Conservation (phyloP, 2,113 vertebrate genomes). For the Cebidichthys violaceus region DNA sequence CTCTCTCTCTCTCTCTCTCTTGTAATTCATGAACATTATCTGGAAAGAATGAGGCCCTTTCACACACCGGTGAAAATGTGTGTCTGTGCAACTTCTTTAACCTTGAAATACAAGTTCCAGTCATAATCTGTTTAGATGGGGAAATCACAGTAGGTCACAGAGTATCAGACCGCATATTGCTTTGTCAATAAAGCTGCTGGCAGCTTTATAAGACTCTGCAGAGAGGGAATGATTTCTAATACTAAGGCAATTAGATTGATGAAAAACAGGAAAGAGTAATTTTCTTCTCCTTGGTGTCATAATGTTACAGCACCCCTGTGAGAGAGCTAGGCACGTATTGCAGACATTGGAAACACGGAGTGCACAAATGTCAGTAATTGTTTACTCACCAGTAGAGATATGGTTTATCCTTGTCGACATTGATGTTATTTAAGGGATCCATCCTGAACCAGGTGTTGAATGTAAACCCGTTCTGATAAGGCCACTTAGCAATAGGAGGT, state of each 20-base stretch:
- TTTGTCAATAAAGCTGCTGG: conserved; percentile 58
- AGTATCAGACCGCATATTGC: conserved; percentile 40
- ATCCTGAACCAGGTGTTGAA: conserved; percentile 99
- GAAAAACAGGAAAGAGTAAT: conserved; percentile 39
- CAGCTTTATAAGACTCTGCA: conserved; percentile 33
- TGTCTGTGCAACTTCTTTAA: conserved; percentile 55
- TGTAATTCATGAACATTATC: conserved; percentile 65
- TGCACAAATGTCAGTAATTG: conserved; percentile 19
- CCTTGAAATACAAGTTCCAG: conserved; percentile 63
- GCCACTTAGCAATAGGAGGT: conserved; percentile 99
- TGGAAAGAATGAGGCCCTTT: conserved; percentile 49
- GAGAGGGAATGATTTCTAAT: conserved; percentile 25
- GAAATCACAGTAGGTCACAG: conserved; percentile 54
- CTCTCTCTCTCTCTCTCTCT: conserved; percentile 13
- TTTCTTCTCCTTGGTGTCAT: conserved; percentile 21
- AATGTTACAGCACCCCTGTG: not conserved
- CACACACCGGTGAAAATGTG: conserved; percentile 42
- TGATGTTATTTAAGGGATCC: conserved; percentile 98
- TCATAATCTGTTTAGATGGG: conserved; percentile 61
- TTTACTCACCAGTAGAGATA: conserved; percentile 97
- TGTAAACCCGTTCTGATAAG: conserved; percentile 98
- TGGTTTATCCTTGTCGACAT: conserved; percentile 97
- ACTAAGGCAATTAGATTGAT: conserved; percentile 46
- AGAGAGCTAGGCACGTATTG: not conserved
- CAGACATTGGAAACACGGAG: conserved; percentile 6